Evolutionary conservation across 2,797 vertebrate genomes (phyloP), one percentile per base, ranked within the genome.

Genomic region (Gobio occitaniae): DNA sequence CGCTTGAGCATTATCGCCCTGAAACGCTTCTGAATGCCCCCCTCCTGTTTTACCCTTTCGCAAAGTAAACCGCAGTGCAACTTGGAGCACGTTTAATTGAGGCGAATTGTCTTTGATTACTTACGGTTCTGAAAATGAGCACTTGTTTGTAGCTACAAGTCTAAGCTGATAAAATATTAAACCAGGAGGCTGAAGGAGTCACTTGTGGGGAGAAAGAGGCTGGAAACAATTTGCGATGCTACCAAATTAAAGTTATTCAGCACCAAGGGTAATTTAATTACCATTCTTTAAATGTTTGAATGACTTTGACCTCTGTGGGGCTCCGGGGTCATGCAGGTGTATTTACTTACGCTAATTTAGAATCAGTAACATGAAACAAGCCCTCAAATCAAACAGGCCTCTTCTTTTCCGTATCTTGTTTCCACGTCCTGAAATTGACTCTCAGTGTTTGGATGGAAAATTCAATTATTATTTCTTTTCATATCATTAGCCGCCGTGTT

Each of bases 271-370:
- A 95, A 95, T 96, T 95, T 95, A 96, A 96, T 96, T 96, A 95
- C 94, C 94, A 95, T 95, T 95, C 94, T 96, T 95, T 95, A 95
- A 95, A 96, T 96, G 94, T 95, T 96, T 96, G 94, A 96, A 96
- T 95, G 94, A 95, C 95, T 95, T 95, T 95, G 95, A 95, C 95
- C 95, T 93, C 89, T 93, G 84, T 90, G 93, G 93, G 94, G 90
- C 93, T 93, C 87, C 0, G 25, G 87, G 95, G 94, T 95, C 94
- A 13, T 71, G 91, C 95, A 96, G 95, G 95, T 96, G 95, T 96
- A 95, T 96, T 96, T 95, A 95, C 93, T 95, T 94, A 95, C 94
- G 93, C 91, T 94, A 95, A 95, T 95, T 96, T 91, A 93, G 92
- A 95, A 95, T 95, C 93, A 95, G 93, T 93, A 95, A 95, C 92